These are phyloP conservation scores for Tragelaphus strepsiceros DNA, from an alignment of 2,113 vertebrate genomes.

Conservation along the genomic window DNA sequence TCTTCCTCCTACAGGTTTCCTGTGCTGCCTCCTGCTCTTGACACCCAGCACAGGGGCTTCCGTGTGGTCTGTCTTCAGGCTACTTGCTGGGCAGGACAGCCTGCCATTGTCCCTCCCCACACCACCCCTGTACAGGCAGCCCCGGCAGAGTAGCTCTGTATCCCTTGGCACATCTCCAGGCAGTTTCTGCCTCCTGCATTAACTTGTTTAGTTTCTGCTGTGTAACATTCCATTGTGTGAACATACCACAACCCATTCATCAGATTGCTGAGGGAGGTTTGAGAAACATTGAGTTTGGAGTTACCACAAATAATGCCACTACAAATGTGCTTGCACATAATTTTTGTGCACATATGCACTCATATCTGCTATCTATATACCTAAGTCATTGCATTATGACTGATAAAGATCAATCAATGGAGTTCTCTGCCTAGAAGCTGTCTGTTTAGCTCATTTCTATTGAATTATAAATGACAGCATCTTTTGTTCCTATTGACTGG, in stretches of 20 bases:
- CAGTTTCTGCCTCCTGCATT: background rate
- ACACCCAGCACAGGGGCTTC: background rate
- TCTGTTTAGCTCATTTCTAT: background rate
- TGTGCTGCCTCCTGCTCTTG: background rate
- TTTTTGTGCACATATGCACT: background rate
- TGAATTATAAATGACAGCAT: background rate
- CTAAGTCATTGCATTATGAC: background rate
- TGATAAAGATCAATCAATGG: slow-evolving; percentile 19
- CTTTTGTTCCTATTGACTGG: background rate
- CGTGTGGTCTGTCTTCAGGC: background rate
- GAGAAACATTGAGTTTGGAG: background rate
- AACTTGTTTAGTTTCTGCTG: background rate
- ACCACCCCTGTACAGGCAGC: background rate
- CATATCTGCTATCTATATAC: background rate
- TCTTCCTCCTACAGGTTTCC: background rate
- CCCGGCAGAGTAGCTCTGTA: background rate
- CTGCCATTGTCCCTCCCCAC: background rate
- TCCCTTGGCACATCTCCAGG: background rate
- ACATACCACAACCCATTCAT: background rate
- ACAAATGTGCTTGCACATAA: background rate
- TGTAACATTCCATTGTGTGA: background rate
- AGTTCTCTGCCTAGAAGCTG: background rate
- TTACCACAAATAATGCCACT: background rate
- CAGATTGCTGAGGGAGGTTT: background rate
- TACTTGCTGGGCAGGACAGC: background rate